These are phyloP conservation scores for Dromas ardeola DNA, from an alignment of 2,113 vertebrate species.

Conservation along the genomic window DNA sequence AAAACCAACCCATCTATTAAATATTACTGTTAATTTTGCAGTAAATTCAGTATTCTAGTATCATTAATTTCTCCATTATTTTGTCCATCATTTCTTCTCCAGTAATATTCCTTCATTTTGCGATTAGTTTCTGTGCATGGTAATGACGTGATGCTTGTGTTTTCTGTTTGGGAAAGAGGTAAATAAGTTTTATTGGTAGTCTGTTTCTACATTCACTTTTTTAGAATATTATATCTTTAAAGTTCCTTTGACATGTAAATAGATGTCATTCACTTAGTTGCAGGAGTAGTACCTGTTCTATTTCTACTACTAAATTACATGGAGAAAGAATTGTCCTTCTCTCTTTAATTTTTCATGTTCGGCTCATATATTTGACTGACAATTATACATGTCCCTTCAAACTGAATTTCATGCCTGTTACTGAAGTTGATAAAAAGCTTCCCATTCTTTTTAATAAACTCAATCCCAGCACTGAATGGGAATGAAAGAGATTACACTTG, in stretches of 20 bases:
- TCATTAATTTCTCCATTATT: background rate
- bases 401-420: background rate
- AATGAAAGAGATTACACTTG: background rate
- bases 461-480: background rate
- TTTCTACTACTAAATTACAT: background rate
- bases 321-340: background rate
- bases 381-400: background rate
- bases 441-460: background rate
- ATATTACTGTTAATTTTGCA: background rate
- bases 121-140: background rate
- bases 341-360: background rate
- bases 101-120: background rate
- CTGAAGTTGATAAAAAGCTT: background rate
- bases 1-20: fast-evolving
- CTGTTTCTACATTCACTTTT: background rate
- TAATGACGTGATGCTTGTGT: background rate
- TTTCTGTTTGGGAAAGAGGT: background rate
- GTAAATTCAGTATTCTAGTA: background rate
- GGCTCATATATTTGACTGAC: background rate
- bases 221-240: background rate
- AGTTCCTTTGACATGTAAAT: background rate
- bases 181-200: background rate
- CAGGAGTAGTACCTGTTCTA: background rate
- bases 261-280: background rate
- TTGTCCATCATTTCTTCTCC: background rate